Evolutionary conservation across 2,888 invertebrate species (phyloP).

Genomic region (Acanthosepion esculentum): DNA sequence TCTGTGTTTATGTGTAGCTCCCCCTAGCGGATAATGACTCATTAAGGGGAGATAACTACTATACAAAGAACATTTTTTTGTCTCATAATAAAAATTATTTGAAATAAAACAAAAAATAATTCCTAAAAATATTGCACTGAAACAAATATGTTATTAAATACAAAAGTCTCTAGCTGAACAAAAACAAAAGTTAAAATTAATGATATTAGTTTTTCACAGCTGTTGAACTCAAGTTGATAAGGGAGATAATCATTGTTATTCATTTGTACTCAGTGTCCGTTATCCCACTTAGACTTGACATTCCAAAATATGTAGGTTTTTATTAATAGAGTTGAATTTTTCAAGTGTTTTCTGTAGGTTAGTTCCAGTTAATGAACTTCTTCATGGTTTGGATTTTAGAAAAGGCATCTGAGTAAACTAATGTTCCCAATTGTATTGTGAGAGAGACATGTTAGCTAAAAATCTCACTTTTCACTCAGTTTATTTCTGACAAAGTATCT

Average conservation of each 20-base stretch:
- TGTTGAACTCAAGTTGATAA: background rate
- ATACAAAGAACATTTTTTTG: background rate
- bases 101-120: background rate
- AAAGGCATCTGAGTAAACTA: background rate
- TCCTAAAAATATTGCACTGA: background rate
- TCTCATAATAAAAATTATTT: background rate
- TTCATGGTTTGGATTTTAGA: background rate
- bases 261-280: background rate
- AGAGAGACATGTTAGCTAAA: background rate
- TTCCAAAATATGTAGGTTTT: background rate
- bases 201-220: background rate
- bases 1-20: background rate
- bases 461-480: background rate
- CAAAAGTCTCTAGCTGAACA: background rate
- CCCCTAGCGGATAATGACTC: background rate
- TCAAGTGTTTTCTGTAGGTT: background rate
- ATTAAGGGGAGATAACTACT: background rate
- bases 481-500: background rate
- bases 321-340: background rate
- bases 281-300: background rate
- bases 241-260: background rate
- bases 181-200: background rate
- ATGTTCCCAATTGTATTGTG: background rate
- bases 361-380: background rate
- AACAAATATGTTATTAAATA: background rate